Evolutionary conservation across 2,888 invertebrate genomes (phyloP).

Genomic region (Agrochola litura): DNA sequence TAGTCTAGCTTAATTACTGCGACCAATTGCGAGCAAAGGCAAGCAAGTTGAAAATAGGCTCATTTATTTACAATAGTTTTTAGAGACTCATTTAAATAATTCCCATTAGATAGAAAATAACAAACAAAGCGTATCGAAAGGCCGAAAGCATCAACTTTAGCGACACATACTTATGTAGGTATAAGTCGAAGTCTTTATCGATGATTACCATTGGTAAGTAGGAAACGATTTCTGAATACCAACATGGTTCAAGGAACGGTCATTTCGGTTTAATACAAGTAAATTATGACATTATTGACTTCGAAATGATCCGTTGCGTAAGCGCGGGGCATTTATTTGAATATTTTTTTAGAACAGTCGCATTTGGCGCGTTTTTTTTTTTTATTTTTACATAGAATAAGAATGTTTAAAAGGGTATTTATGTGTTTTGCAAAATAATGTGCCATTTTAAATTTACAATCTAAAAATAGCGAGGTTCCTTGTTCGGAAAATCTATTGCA

Average conservation of each 20-base stretch:
- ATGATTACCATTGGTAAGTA: slow-evolving; percentile 66
- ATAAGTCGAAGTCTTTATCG: slow-evolving; percentile 31
- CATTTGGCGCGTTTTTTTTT: slow-evolving; percentile 3
- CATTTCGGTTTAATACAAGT: slow-evolving; percentile 76
- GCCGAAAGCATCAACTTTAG: slow-evolving; percentile 12
- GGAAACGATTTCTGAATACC: slow-evolving; percentile 64
- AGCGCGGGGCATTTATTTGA: slow-evolving; percentile 41
- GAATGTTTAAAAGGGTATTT: background rate
- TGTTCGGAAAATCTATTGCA: no score
- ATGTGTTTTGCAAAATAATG: no score
- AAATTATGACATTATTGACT: slow-evolving; percentile 72
- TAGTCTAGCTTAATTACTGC: background rate
- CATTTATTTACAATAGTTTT: background rate
- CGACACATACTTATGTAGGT: slow-evolving; percentile 9
- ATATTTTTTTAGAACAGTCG: slow-evolving; percentile 36
- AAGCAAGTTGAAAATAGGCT: background rate
- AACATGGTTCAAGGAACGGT: slow-evolving; percentile 79
- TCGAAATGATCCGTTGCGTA: slow-evolving; percentile 55
- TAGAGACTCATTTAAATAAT: background rate
- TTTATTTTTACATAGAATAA: background rate
- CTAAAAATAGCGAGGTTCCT: no score
- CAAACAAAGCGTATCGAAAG: background rate
- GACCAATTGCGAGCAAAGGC: background rate
- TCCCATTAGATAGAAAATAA: background rate
- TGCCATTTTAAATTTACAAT: no score